A percentile compares a stretch with the other conserved stretches of the same genome.
Evolutionary conservation across 2,113 vertebrate species (phyloP).

Genomic region (Pachypanchax playfairii): DNA sequence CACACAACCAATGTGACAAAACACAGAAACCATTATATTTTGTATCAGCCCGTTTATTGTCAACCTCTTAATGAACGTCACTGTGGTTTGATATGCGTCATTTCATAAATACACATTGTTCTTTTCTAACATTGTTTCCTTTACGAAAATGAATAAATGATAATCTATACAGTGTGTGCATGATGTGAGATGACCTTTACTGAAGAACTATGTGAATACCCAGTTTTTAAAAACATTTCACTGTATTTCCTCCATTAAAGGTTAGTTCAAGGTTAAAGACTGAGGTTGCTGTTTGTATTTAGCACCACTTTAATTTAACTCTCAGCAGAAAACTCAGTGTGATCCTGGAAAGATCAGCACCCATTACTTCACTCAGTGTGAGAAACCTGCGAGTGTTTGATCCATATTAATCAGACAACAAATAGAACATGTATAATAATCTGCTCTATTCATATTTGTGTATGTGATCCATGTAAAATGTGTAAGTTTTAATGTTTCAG

Average conservation of each 20-base stretch:
- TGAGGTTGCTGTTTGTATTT: not conserved
- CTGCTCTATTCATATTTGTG: no score
- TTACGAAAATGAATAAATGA: not conserved
- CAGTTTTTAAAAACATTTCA: no score
- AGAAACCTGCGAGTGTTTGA: not conserved
- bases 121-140: not conserved
- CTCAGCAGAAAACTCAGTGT: constrained; percentile 24
- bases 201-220: not conserved
- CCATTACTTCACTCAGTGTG: not conserved
- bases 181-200: not conserved
- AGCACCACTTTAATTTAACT: constrained; percentile 31
- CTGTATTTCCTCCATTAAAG: not conserved
- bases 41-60: not conserved
- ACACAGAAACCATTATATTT: constrained; percentile 10
- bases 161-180: not conserved
- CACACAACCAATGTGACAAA: not conserved
- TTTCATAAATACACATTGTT: not conserved
- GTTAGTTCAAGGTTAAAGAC: constrained; percentile 10
- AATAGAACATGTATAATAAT: no score
- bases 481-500: no score
- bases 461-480: no score
- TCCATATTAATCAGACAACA: no score
- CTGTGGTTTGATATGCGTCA: not conserved
- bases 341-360: not conserved
- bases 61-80: not conserved